Evolutionary conservation across 2,797 vertebrate species (phyloP).

Genomic region (Podarcis siculus): DNA sequence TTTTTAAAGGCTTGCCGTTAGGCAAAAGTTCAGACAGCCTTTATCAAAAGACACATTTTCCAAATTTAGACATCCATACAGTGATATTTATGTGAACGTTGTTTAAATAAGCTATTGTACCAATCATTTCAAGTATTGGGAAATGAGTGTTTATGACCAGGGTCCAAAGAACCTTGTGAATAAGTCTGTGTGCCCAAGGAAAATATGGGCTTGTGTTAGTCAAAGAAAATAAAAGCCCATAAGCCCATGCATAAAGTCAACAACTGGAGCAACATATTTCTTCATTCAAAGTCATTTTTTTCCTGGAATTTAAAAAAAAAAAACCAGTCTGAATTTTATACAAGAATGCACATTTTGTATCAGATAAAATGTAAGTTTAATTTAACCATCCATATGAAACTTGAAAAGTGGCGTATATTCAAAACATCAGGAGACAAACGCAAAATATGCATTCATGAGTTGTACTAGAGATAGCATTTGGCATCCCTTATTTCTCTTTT

Average conservation of each 20-base stretch:
- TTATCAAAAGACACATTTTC: not conserved
- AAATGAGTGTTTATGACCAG: too few relatives aligned
- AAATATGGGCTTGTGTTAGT: too few relatives aligned
- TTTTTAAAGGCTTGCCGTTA: not conserved
- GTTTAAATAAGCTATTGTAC: too few relatives aligned
- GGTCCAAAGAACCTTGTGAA: too few relatives aligned
- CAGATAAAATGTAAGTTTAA: not conserved
- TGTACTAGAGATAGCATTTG: constrained; percentile 5
- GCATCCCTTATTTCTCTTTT: not conserved
- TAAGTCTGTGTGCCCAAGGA: too few relatives aligned
- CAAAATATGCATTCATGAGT: not conserved
- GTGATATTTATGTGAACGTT: too few relatives aligned
- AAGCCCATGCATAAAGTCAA: too few relatives aligned
- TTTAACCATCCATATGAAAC: not conserved
- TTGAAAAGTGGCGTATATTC: not conserved
- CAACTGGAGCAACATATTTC: not conserved
- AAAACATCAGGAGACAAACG: not conserved
- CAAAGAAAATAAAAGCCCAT: too few relatives aligned
- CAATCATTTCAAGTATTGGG: too few relatives aligned
- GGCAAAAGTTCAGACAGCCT: not conserved
- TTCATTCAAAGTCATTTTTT: not conserved
- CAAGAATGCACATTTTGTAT: not conserved
- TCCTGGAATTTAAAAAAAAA: too few relatives aligned
- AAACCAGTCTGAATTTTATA: too few relatives aligned
- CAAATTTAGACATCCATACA: not conserved